Evolutionary conservation across 2,113 vertebrate genomes (phyloP), one percentile per base, ranked within the genome.

Genomic region (Dunckerocampus dactyliophorus): DNA sequence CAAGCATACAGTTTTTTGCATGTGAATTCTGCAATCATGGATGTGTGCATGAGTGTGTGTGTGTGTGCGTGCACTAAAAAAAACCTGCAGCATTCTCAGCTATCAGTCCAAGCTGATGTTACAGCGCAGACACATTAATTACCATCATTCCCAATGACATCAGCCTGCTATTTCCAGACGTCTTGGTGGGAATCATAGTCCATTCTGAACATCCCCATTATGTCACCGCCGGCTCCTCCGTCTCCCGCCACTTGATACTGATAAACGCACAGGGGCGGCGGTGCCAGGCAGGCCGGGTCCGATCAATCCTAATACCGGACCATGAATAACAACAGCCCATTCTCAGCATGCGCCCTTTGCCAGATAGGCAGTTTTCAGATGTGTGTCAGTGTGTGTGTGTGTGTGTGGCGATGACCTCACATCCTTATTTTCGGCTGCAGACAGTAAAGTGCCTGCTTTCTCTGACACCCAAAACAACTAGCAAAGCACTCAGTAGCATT

Each of bases 121-220:
- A 76, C 24, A 47, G 66, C 9, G 28, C 28, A 69, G 61, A 81
- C 73, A 66, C 80, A 81, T 85, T 76, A 81, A 82, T 87, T 77
- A 75, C 75, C 67, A 74, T 70, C 68, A 31, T 78, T 56, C 63
- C 43, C 57, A 31, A 66, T 88, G 83, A 88, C 79, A 85, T 88
- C 83, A 87, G 67, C 46, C 42, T 16, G 76, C 83, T 89, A 87
- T 89, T 90, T 71, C 75, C 61, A 66, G 82, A 63, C 54, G 13
- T 13, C 46, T 73, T 82, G 67, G 79, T 87, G 76, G 85, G 79
- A 87, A 87, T 73, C 79, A 56, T 66, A 74, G 76, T 80, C 80
- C 76, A 79, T 86, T 85, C 71, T 63, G 66, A 80, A 73, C 57
- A 75, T 73, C 65, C 75, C 37, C 43, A 68, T 83, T 83, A 83